Evolutionary conservation across 2,888 invertebrate species (phyloP), one percentile per base, ranked within the genome.

Genomic region (Eristalis tenax): DNA sequence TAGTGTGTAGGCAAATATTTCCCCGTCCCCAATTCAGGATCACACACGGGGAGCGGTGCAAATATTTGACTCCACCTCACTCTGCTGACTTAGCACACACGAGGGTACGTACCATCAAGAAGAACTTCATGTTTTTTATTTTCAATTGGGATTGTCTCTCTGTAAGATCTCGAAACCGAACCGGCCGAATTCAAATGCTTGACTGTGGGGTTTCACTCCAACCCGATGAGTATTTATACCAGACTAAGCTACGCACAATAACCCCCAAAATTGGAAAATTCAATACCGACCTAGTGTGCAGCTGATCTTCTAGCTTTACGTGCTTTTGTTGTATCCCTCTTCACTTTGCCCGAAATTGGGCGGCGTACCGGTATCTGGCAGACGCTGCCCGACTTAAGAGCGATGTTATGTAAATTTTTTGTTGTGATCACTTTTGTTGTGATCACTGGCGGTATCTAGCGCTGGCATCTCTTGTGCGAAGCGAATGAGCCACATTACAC

Each of bases 141-240:
- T 65, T 61, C 6, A 57, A 73, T 18, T 50, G 64, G 26, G 18
- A 11, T 64, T 59, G 64, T 63, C n/a, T 32, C 59, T 26, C 59
- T 38, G 59, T 59, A 11, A 63, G 15, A 28, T 73, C 38, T 74
- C 26, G 69, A 86, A 79, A 59, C 83, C 83, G 83, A 79, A 78
- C 71, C 70, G 86, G 18, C 40, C 83, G 74, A 71, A 68, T 71
- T 83, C 63, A 70, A 83, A 82, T 65, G 77, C 1, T 78, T 23
- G 26, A 86, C 86, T 86, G 83, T 83, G 78, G 61, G 65, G 22
- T 35, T 71, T 38, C 50, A 74, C 65, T 61, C 35, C 74, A 5
- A 38, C n/a, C 43, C 63, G 38, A 11, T 75, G 70, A 79, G 70
- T 86, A 86, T 86, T 86, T 86, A 86, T 86, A 86, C 70, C 65